These are phyloP conservation scores for Hetaerina titia DNA, from an alignment of 2,888 invertebrate species.

Conservation along the genomic window DNA sequence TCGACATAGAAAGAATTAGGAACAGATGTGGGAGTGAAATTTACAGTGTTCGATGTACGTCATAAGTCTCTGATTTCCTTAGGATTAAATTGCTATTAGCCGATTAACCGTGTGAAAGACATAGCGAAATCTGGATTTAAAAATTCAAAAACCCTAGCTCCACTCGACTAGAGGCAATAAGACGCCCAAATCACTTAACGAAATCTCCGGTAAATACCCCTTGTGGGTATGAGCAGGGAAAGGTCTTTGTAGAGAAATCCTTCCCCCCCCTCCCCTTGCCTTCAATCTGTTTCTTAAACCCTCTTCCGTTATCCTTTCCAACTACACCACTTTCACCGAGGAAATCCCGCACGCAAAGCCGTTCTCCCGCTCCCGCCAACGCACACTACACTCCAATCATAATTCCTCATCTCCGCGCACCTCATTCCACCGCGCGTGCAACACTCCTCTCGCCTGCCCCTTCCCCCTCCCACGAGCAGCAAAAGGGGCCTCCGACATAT, in stretches of 20 bases:
- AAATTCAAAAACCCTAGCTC: too few relatives aligned
- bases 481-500: neutral
- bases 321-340: slow-evolving; percentile 8
- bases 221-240: neutral
- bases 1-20: too few relatives aligned
- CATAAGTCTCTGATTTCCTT: too few relatives aligned
- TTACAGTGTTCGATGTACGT: too few relatives aligned
- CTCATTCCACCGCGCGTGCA: neutral
- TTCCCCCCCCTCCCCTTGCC: neutral
- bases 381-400: neutral
- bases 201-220: neutral
- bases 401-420: neutral
- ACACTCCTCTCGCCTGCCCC: neutral
- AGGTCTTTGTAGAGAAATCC: neutral
- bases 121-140: too few relatives aligned
- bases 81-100: too few relatives aligned
- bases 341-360: slow-evolving; percentile 3
- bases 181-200: neutral
- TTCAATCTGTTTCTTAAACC: neutral
- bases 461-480: neutral
- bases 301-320: slow-evolving; percentile 17
- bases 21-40: too few relatives aligned
- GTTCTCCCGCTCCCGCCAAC: neutral
- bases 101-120: too few relatives aligned
- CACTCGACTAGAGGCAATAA: too few relatives aligned